phyloP scores from a whole-genome alignment of 2,888 invertebrate species.

The Phorcus lineatus region DNA sequence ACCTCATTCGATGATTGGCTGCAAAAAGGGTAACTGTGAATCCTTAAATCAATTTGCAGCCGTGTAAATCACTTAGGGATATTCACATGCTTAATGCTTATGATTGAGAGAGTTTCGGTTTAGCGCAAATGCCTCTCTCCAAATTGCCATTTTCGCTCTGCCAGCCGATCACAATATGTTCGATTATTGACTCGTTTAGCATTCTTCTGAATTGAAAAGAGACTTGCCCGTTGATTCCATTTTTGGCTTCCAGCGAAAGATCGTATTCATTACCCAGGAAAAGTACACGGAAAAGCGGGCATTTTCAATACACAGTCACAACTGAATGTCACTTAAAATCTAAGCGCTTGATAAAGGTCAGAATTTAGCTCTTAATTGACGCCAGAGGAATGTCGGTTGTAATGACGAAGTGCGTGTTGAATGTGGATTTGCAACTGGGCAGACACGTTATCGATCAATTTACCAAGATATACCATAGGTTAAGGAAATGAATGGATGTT shows the following conservation, averaged over 20 bases:
- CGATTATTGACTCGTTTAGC: neutral
- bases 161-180: too few relatives aligned
- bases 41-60: neutral
- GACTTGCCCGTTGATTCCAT: neutral
- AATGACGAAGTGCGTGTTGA: too few relatives aligned
- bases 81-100: too few relatives aligned
- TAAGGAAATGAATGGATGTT: too few relatives aligned
- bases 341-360: neutral
- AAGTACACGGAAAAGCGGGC: neutral
- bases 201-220: neutral
- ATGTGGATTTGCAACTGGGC: too few relatives aligned
- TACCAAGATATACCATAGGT: too few relatives aligned
- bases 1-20: too few relatives aligned
- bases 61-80: too few relatives aligned
- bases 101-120: too few relatives aligned
- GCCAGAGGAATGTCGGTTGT: neutral
- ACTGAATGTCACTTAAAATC: constrained; percentile 3
- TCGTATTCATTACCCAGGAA: neutral
- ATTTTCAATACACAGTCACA: neutral
- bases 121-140: too few relatives aligned
- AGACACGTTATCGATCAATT: too few relatives aligned
- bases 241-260: neutral
- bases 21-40: neutral
- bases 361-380: constrained; percentile 8
- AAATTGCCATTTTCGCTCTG: too few relatives aligned